Evolutionary conservation across 2,113 vertebrate genomes (phyloP), one percentile per base, ranked within the genome.

Genomic region (Halichoeres trimaculatus): DNA sequence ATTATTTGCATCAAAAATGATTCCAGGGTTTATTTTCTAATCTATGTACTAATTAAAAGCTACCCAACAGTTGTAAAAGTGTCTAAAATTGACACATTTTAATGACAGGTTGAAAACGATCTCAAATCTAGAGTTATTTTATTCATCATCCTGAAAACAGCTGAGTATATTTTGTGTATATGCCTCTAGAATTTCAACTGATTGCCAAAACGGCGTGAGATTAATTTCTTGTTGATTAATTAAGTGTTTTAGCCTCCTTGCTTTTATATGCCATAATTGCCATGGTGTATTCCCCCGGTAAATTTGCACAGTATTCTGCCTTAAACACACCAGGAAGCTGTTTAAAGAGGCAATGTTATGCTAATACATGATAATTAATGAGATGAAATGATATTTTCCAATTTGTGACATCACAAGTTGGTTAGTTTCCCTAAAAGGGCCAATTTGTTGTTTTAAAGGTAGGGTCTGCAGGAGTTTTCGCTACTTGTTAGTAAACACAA

Each of bases 301-400:
- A 17, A 38, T 8, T 36, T 23, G 30, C 13, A 35, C 26, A 47
- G 66, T 47, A 19, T 36, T 54, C 41, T 55, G 53, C 65, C 65
- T 57, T 54, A 36, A 14, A 38, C 30, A 7, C 23, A 30, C 50
- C 45, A 48, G 45, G 3, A 13, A 48, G 7, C 3, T 48, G 45
- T n/a, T 30, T n/a, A 48, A n/a, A 48, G 19, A 48, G 17, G 6
- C 17, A 5, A 41, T 41, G 40, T 41, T 14, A 3, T 41, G 14
- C 14, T 41, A n/a, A n/a, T n/a, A n/a, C n/a, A n/a, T n/a, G n/a
- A n/a, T n/a, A n/a, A n/a, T 30, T 30, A 30, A 6, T 30, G 30
- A 30, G 30, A 30, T 30, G 6, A 30, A 30, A 30, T 30, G 30
- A 30, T 30, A 30, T 6, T 30, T 30, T 30, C 30, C 30, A 30